Evolutionary conservation across 2,797 vertebrate species (phyloP).

Genomic region (Gobionotothen gibberifrons): DNA sequence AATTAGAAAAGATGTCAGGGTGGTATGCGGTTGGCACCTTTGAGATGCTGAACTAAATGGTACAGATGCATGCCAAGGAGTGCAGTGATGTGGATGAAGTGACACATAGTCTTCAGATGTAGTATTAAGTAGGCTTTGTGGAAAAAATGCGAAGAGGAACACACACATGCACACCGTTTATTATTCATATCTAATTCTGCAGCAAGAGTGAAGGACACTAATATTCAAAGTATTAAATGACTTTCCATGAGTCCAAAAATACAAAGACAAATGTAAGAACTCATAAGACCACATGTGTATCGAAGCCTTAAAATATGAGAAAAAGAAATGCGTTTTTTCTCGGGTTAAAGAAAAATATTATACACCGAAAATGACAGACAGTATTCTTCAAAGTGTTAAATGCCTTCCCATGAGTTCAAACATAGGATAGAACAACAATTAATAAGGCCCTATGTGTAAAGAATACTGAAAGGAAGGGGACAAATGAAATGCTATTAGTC

Average conservation of each 20-base stretch:
- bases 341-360: background rate
- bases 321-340: too few species aligned
- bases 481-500: background rate
- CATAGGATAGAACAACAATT: background rate
- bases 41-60: conserved; percentile 41
- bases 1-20: conserved; percentile 70
- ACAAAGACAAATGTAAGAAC: background rate
- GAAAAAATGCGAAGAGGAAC: conserved; percentile 23
- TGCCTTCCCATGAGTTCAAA: background rate
- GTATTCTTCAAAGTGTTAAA: background rate
- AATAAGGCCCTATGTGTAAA: background rate
- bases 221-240: background rate
- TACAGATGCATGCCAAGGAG: conserved; percentile 50
- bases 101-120: conserved; percentile 29
- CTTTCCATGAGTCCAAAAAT: background rate
- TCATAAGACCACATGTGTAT: too few species aligned
- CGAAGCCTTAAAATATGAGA: too few species aligned
- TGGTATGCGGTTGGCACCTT: conserved; percentile 63
- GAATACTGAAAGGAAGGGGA: background rate
- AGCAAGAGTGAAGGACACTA: background rate
- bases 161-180: conserved; percentile 1
- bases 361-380: background rate
- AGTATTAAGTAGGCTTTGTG: conserved; percentile 19
- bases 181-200: conserved; percentile 8
- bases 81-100: conserved; percentile 44